A percentile compares a stretch with the other conserved stretches of the same genome.
These are phyloP conservation scores for Trachymyrmex cornetzi DNA, from an alignment of 1,140 invertebrate species.

Conservation along the genomic window DNA sequence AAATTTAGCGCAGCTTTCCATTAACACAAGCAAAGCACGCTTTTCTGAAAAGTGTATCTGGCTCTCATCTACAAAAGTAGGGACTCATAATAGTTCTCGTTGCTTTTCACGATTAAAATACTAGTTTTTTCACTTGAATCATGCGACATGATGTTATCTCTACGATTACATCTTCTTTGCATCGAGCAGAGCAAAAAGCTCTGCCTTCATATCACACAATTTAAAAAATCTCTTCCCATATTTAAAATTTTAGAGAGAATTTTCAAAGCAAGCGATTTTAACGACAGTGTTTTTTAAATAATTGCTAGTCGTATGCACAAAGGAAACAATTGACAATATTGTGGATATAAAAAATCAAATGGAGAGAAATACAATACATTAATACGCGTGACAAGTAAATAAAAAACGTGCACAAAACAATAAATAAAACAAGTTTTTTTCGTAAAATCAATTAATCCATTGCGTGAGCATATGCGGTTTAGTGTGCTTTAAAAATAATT, in stretches of 20 bases:
- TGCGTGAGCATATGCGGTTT: background rate
- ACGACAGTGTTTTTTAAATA: slow-evolving; percentile 7
- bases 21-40: background rate
- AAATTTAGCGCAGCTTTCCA: slow-evolving; percentile 17
- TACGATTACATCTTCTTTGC: background rate
- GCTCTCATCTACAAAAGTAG: background rate
- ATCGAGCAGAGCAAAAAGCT: background rate
- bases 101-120: slow-evolving; percentile 33
- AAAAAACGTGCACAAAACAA: slow-evolving; percentile 10
- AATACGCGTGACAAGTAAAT: background rate
- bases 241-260: slow-evolving; percentile 10
- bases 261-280: slow-evolving; percentile 36
- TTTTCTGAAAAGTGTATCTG: background rate
- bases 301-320: slow-evolving; percentile 44
- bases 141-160: background rate
- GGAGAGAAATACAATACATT: slow-evolving; percentile 25
- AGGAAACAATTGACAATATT: slow-evolving; percentile 46
- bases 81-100: background rate
- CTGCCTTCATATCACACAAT: background rate
- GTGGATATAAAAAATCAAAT: background rate
- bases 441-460: slow-evolving; percentile 51
- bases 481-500: slow-evolving; percentile 43
- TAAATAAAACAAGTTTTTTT: slow-evolving; percentile 32
- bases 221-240: background rate
- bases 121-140: slow-evolving; percentile 1